phyloP scores from a whole-genome alignment of 2,113 vertebrate species.

The Herpetotheres cachinnans region DNA sequence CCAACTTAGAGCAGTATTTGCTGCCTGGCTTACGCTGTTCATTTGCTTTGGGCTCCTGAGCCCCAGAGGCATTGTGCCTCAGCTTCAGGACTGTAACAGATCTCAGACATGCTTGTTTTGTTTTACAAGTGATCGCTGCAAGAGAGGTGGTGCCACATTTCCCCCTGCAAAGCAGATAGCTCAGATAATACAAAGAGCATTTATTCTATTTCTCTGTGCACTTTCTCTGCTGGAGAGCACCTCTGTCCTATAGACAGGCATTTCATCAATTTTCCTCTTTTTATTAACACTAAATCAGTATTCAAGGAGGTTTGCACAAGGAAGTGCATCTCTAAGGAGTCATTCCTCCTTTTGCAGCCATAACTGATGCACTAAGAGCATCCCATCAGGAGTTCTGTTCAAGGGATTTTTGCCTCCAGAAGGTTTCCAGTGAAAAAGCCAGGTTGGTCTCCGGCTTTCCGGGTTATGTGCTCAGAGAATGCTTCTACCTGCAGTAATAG shows the following conservation, averaged over 20 bases:
- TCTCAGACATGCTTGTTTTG: not conserved
- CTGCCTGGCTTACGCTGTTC: not conserved
- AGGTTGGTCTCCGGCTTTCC: not conserved
- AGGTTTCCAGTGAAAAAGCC: not conserved
- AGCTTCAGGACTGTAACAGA: not conserved
- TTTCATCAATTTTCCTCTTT: not conserved
- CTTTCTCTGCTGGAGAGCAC: constrained; percentile 16
- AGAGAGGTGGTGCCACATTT: not conserved
- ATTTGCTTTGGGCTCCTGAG: not conserved
- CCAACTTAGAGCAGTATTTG: not conserved
- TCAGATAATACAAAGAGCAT: not conserved
- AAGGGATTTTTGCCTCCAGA: not conserved
- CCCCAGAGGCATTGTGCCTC: not conserved
- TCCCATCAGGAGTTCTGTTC: not conserved
- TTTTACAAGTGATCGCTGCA: not conserved
- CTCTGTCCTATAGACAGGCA: not conserved
- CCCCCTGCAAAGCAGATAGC: not conserved
- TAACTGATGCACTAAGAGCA: not conserved
- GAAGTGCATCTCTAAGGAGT: not conserved
- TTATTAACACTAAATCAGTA: not conserved
- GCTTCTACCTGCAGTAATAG: rapidly evolving
- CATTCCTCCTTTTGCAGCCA: not conserved
- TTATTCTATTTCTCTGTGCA: not conserved
- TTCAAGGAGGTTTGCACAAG: not conserved
- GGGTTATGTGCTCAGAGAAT: rapidly evolving